A percentile compares a stretch with the other conserved stretches of the same genome.
These are phyloP conservation scores for Stichopus chloronotus DNA, from an alignment of 35 echinoderm and acorn worm genomes.

Conservation along the genomic window DNA sequence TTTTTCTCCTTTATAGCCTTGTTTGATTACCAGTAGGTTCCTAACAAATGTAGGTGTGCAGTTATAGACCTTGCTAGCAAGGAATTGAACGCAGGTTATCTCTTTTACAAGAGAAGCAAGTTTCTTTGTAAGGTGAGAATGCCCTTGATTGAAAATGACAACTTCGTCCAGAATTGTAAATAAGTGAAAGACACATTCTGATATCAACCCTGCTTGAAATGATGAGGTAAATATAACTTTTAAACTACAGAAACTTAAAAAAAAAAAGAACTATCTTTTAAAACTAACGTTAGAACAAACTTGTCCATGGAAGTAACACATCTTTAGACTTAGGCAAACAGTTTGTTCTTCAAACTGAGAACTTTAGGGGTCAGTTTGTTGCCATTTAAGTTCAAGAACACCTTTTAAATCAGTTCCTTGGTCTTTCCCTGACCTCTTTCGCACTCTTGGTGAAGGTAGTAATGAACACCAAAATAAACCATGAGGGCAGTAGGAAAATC, in stretches of 20 bases:
- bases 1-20: neutral
- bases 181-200: neutral
- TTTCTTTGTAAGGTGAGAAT: neutral
- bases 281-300: neutral
- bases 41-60: neutral
- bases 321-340: conserved; percentile 4
- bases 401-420: conserved; percentile 19
- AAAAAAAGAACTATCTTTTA: neutral
- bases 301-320: conserved; percentile 8
- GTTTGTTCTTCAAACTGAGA: neutral
- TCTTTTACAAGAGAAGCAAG: conserved; percentile 1
- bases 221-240: neutral
- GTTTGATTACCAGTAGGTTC: neutral
- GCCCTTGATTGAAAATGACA: neutral
- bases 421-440: neutral
- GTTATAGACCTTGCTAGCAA: neutral
- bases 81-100: neutral
- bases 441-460: neutral
- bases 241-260: conserved; percentile 3
- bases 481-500: neutral
- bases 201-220: neutral
- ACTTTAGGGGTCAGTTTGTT: neutral
- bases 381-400: neutral
- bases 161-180: conserved; percentile 9
- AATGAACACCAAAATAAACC: conserved; percentile 13